Evolutionary conservation across 2,797 vertebrate genomes (phyloP).

Genomic region (Sylvia borin): DNA sequence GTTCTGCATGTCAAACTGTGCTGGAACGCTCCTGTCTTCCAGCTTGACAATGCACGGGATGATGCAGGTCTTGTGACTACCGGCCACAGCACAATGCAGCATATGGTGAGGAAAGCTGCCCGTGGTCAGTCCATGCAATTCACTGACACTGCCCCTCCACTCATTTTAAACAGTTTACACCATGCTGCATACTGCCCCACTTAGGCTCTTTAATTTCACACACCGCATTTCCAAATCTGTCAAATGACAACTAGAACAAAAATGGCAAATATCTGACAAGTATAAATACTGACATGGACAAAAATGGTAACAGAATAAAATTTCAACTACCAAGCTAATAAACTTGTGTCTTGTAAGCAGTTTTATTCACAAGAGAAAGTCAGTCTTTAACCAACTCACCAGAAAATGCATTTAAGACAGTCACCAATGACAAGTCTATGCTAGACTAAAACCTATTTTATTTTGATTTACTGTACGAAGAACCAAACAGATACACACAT

Average conservation of each 20-base stretch:
- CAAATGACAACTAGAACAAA: background rate
- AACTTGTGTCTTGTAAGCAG: background rate
- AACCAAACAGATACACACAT: background rate
- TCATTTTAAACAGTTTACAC: background rate
- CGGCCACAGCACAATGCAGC: fast-evolving
- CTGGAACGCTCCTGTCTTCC: background rate
- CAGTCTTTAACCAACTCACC: background rate
- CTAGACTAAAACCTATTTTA: background rate
- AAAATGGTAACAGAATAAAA: background rate
- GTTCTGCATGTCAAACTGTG: background rate
- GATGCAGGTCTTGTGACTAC: fast-evolving
- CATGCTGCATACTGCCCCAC: background rate
- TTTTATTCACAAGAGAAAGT: background rate
- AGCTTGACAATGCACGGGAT: too few relatives aligned
- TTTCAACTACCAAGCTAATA: background rate
- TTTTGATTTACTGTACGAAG: background rate
- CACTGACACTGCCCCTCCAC: background rate
- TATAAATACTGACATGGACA: background rate
- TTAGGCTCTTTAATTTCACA: background rate
- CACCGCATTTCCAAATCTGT: fast-evolving
- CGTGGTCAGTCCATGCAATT: fast-evolving
- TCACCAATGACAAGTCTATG: background rate
- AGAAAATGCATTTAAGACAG: background rate
- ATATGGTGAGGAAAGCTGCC: fast-evolving
- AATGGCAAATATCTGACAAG: background rate